Conservation (phyloP, 2,113 vertebrate genomes). For the Arothron firmamentum region DNA sequence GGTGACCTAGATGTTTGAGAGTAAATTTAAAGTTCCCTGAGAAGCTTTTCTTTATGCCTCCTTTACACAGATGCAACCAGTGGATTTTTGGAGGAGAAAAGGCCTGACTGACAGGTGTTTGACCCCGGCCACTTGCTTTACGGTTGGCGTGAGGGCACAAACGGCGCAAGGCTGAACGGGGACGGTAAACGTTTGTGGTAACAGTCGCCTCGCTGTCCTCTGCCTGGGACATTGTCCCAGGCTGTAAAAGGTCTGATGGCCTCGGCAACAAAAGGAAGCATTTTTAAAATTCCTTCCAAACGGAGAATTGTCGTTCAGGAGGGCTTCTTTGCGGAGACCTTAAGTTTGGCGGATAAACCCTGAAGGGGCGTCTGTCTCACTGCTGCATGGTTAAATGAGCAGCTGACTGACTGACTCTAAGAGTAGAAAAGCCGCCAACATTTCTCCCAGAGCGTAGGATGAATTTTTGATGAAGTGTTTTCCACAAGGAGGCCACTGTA, state of each 20-base stretch:
- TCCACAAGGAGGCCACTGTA: background rate
- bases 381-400: background rate
- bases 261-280: background rate
- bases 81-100: too few species aligned
- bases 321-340: constrained; percentile 3
- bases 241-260: background rate
- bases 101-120: background rate
- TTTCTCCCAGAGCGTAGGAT: constrained; percentile 11
- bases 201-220: constrained; percentile 15
- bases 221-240: background rate
- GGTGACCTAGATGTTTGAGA: background rate
- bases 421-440: background rate
- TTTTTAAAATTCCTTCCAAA: constrained; percentile 36
- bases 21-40: constrained; percentile 4
- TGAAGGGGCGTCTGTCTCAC: background rate
- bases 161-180: constrained; percentile 11
- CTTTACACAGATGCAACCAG: background rate
- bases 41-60: background rate
- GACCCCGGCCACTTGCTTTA: background rate
- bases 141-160: background rate
- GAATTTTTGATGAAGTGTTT: constrained; percentile 16
- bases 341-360: background rate
- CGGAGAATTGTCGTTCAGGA: constrained; percentile 11
- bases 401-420: background rate
- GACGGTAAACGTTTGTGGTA: constrained; percentile 20